Evolutionary conservation across 2,797 vertebrate genomes (phyloP), one percentile per base, ranked within the genome.

Genomic region (Petrocephalus sullivani): DNA sequence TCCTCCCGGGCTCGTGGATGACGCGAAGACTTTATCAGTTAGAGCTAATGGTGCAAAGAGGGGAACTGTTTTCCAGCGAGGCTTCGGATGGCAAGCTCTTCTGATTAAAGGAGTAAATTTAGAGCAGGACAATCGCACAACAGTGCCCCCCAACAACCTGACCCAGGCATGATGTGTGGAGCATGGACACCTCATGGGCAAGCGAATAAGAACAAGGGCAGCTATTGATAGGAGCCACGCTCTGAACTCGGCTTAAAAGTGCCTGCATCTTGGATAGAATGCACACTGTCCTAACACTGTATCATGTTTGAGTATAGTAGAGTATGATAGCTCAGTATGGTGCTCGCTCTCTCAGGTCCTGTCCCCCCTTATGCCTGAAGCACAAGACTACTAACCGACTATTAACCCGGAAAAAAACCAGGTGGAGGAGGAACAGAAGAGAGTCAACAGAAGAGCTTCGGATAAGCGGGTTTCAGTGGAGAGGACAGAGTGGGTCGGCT

Each of bases 131-230:
- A 75, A 37, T 60, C 46, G 21, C 82, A 88, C 46, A n/a, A 56
- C 4, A 56, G 83, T 19, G n/a, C 60, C 61, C 51, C 28, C 28
- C 23, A 75, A 88, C 81, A 41, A 83, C 87, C 87, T 67, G 81
- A 88, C 2, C 5, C 46, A n/a, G 56, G 84, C 56, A 19, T 58
- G 54, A 57, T 86, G 49, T 49, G 33, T 7, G 0, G 8, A 56
- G 60, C 58, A 41, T 19, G 58, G 83, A 78, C 88, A 88, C 83
- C 83, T 88, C 83, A 64, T 41, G 84, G 61, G 88, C 28, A 58
- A 49, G 51, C 87, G 41, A 53, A 71, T 23, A 64, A 37, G 21
- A 88, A 88, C 88, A 88, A 88, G 75, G 83, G 28, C 56, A 75
- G 10, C 16, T 37, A 85, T 88, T 88, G 82, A 88, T 19, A 71